A percentile compares a stretch with the other conserved stretches of the same genome.
phyloP scores from a whole-genome alignment of 2,113 vertebrate species.

The Empidonax traillii region DNA sequence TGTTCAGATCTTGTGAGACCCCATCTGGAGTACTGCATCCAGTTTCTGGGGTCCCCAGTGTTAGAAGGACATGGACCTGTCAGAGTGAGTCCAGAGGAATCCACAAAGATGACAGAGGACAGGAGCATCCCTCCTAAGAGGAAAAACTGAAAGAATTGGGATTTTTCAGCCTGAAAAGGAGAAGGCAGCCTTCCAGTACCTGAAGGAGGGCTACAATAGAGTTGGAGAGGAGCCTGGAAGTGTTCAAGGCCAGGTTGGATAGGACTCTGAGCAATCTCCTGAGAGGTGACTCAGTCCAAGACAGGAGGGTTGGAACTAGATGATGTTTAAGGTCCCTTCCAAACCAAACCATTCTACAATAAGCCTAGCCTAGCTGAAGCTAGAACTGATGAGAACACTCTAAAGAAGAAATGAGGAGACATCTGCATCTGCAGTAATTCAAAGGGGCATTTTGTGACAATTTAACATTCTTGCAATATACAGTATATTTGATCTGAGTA shows the following conservation, averaged over 20 bases:
- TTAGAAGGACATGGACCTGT: neutral
- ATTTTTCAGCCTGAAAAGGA: neutral
- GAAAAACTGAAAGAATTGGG: neutral
- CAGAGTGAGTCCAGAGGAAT: neutral
- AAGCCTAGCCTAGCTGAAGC: neutral
- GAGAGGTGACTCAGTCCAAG: neutral
- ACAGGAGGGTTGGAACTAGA: fast-evolving
- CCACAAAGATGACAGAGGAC: neutral
- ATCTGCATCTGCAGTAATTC: neutral
- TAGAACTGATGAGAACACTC: neutral
- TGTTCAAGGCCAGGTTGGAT: neutral
- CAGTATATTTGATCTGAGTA: neutral
- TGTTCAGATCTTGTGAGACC: neutral
- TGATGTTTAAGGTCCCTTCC: neutral
- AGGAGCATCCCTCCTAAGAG: neutral
- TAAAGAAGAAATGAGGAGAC: neutral
- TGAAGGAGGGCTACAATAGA: fast-evolving
- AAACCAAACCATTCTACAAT: neutral
- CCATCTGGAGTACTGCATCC: neutral
- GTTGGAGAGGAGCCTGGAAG: neutral
- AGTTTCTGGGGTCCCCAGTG: fast-evolving
- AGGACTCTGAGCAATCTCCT: neutral
- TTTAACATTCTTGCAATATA: neutral
- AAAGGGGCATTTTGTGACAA: neutral
- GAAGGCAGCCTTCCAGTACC: neutral